These are phyloP conservation scores for Malacoctenus gilli DNA, from an alignment of 2,797 vertebrate species.

Conservation along the genomic window DNA sequence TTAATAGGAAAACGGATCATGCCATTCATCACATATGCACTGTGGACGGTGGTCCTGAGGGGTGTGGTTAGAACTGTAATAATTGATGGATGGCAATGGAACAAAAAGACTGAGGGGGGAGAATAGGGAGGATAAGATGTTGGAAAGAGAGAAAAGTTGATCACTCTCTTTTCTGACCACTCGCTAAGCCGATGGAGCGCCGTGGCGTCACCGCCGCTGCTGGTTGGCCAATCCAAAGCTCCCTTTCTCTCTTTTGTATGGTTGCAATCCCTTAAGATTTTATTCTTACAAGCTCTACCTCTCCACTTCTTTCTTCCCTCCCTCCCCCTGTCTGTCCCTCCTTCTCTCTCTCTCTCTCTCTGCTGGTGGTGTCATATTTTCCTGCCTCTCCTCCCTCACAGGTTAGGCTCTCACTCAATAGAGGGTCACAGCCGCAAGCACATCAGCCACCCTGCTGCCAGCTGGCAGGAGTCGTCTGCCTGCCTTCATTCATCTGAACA, in stretches of 20 bases:
- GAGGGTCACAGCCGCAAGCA: conserved; percentile 51
- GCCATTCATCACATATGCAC: conserved; percentile 48
- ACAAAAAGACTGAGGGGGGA: too few relatives aligned
- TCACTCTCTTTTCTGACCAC: not conserved
- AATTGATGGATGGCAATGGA: conserved; percentile 28
- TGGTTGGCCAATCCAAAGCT: not conserved
- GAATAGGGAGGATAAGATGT: too few relatives aligned
- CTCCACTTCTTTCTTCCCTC: not conserved
- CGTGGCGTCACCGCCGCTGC: not conserved
- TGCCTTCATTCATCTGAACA: conserved; percentile 39
- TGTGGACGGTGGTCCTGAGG: conserved; percentile 11
- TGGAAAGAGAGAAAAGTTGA: not conserved
- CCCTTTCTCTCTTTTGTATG: not conserved
- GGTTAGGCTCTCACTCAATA: conserved; percentile 67
- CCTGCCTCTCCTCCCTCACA: conserved; percentile 54
- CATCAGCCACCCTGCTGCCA: conserved; percentile 32
- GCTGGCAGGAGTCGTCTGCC: conserved; percentile 27
- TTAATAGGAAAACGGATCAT: conserved; percentile 37
- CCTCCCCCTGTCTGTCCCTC: not conserved
- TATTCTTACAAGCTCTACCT: conserved; percentile 12
- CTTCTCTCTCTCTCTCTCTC: conserved; percentile 31
- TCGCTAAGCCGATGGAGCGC: not conserved
- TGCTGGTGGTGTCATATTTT: conserved; percentile 63
- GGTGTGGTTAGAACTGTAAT: conserved; percentile 33
- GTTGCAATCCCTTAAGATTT: not conserved